Base-by-base conservation (phyloP, 2,888 invertebrate genomes). In the Ophion slaviceki region DNA sequence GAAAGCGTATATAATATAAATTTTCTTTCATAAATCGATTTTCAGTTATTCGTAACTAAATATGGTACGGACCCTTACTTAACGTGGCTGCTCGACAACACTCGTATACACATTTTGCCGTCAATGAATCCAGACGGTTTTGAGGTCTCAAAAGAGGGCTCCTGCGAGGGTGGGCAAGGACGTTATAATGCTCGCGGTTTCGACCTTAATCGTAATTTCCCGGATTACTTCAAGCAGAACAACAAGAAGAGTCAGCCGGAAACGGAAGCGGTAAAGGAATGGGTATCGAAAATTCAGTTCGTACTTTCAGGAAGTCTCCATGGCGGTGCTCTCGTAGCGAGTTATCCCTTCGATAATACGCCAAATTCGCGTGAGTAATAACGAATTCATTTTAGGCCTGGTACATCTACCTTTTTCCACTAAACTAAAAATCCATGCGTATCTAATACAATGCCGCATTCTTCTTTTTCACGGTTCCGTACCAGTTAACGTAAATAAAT, bases 101-200 rank as follows among this genome's bases (percentile, higher is more conserved):
- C 99, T 0, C 96, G 99, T 87, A 98, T 99, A 90, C 99, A 99
- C 94, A 96, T 99, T 90, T 96, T 99, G 96, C 99, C 99, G 0
- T 97, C 98, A 0, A 99, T 99, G 99, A 99, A 99, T 94, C 99
- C 99, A 0, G 99, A 99, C 94, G 99, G 99, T 32, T 99, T 97
- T 94, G 97, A 99, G 90, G 97, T 97, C 28, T 98, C 99, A 7
- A 96, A 97, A 90, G 98, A 98, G 94, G 98, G 98, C 53, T 96
- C 96, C 84, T 98, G 98, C 91, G 97, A 97, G 90, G 98, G 98
- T 36, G 96, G 97, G 11, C 97, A 97, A 93, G 98, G 98, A 93
- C 96, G 98, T 97, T 97, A 97, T 93, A 98, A 98, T 93, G 97
- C 98, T 0, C 96, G 97, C 61, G 97, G 97, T 7, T 97, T 97